These are phyloP conservation scores for Odontophorus gujanensis DNA, from an alignment of 2,113 vertebrate species.

Conservation along the genomic window DNA sequence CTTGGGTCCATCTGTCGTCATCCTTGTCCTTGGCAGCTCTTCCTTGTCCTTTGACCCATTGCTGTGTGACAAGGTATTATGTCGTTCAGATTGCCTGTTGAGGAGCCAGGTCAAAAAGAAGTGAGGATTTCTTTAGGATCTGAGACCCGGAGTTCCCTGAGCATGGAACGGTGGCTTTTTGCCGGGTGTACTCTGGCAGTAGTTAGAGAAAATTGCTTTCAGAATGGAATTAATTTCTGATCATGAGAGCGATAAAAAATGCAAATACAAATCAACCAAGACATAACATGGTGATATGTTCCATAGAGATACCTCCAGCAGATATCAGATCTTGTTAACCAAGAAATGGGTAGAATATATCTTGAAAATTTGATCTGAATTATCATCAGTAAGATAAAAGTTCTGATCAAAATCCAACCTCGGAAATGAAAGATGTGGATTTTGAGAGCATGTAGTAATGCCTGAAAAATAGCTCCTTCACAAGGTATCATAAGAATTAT, in stretches of 20 bases:
- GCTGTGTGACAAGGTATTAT: accelerated
- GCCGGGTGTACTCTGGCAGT: background rate
- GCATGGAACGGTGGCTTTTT: background rate
- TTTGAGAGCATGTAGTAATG: background rate
- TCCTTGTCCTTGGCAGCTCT: background rate
- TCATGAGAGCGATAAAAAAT: conserved; percentile 19
- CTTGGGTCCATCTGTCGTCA: background rate
- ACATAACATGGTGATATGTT: background rate
- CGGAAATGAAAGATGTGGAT: background rate
- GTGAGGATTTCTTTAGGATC: background rate
- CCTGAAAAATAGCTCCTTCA: conserved; percentile 17
- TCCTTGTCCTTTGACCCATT: accelerated
- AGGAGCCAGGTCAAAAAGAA: background rate
- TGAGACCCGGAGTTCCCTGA: background rate
- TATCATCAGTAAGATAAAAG: background rate
- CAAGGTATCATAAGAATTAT: background rate
- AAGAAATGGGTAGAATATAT: conserved; percentile 2
- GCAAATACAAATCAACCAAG: conserved; percentile 37
- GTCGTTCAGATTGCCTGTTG: background rate
- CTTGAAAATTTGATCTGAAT: conserved; percentile 9
- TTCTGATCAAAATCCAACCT: background rate
- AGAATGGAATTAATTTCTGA: conserved; percentile 34
- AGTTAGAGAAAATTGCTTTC: background rate
- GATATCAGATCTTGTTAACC: conserved; percentile 18
- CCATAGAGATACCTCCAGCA: background rate